Conservation (phyloP, 2,113 vertebrate genomes). For the Syngnathus floridae region DNA sequence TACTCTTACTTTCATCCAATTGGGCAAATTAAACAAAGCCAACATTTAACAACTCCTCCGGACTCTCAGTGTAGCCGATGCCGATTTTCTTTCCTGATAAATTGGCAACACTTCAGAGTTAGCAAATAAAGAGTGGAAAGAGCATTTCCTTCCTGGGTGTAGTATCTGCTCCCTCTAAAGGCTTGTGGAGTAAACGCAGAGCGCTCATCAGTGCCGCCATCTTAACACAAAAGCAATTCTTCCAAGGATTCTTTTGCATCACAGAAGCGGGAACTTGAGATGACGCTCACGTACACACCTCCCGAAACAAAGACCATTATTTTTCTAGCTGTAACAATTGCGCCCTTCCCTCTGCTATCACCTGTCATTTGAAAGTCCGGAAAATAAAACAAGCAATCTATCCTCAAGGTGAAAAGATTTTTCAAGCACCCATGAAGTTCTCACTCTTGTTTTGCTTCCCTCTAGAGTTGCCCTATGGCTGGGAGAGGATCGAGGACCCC, state of each 20-base stretch:
- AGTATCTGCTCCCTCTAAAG: slow-evolving; percentile 43
- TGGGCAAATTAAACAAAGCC: neutral
- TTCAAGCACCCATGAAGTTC: slow-evolving; percentile 4
- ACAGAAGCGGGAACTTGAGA: slow-evolving; percentile 33
- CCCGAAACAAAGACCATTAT: slow-evolving; percentile 31
- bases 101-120: slow-evolving; percentile 4
- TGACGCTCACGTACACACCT: slow-evolving; percentile 24
- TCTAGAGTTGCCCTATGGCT: slow-evolving; percentile 94
- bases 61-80: neutral
- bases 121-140: slow-evolving; percentile 31
- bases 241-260: slow-evolving; percentile 30
- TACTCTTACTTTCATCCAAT: neutral
- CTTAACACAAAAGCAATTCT: slow-evolving; percentile 55
- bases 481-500: slow-evolving; percentile 98
- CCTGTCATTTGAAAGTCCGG: neutral
- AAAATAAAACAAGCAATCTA: neutral
- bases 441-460: slow-evolving; percentile 12
- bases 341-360: neutral
- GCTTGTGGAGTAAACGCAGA: slow-evolving; percentile 45
- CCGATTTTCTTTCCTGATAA: neutral
- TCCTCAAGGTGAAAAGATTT: neutral
- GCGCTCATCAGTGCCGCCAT: slow-evolving; percentile 53
- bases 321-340: slow-evolving; percentile 28
- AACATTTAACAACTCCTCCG: neutral
- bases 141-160: slow-evolving; percentile 5